Percentiles rank a stretch among this genome's conserved stretches.
These are phyloP conservation scores for Scolopax bukidnonensis DNA, from an alignment of 2,797 vertebrate species.

Conservation along the genomic window DNA sequence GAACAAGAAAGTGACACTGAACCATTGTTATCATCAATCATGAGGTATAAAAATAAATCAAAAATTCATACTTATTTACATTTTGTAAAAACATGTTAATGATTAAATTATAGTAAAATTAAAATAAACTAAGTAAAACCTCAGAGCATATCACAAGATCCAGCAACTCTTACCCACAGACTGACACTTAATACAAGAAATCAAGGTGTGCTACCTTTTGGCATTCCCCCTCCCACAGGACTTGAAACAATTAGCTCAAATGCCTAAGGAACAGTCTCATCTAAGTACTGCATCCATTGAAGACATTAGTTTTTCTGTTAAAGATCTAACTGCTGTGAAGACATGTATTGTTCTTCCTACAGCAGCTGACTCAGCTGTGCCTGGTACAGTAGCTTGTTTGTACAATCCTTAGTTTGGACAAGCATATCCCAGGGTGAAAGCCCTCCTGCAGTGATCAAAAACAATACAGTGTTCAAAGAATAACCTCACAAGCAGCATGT, in stretches of 20 bases:
- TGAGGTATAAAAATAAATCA: neutral
- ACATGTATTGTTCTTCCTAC: neutral
- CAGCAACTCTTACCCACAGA: neutral
- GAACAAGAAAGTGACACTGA: neutral
- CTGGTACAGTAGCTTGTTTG: constrained; percentile 34
- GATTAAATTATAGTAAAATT: neutral
- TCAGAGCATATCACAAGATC: neutral
- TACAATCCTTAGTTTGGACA: neutral
- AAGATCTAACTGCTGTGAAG: neutral
- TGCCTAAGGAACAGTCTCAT: neutral
- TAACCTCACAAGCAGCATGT: neutral
- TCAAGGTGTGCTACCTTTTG: neutral
- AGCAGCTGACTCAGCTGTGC: neutral
- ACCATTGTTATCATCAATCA: neutral
- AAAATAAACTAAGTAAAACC: neutral
- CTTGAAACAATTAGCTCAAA: neutral
- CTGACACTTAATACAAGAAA: neutral
- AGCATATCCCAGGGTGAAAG: neutral
- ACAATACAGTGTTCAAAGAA: neutral
- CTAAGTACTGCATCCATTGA: neutral
- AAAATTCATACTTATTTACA: neutral
- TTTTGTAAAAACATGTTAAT: neutral
- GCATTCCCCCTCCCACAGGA: neutral
- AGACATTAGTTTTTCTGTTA: neutral
- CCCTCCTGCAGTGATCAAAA: constrained; percentile 24